Percentiles rank a stretch among this genome's conserved stretches.
Conservation (phyloP, 2,113 vertebrate species). For the Aspidoscelis tigris region DNA sequence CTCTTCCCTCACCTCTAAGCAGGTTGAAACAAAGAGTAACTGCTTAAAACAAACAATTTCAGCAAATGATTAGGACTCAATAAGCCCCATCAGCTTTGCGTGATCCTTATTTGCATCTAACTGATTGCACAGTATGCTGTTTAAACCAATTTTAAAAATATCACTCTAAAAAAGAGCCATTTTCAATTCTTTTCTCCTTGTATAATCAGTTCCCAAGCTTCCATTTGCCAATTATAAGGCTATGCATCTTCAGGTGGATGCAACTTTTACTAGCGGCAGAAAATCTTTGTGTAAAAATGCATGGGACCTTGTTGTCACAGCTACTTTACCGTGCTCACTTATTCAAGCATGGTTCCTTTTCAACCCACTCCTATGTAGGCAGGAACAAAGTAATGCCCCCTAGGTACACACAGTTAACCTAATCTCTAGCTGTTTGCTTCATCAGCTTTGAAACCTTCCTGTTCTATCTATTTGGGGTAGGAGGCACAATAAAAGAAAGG, state of each 20-base stretch:
- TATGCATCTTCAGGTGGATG: background rate
- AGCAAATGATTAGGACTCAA: background rate
- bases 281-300: background rate
- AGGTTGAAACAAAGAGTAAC: background rate
- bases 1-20: background rate
- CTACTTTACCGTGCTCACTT: background rate
- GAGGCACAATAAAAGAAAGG: background rate
- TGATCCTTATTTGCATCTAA: background rate
- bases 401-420: background rate
- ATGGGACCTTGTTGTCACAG: no score
- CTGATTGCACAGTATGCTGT: background rate
- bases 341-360: background rate
- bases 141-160: background rate
- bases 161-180: background rate
- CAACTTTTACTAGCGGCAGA: background rate
- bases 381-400: background rate
- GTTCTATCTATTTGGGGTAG: background rate
- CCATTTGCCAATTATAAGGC: background rate
- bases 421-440: background rate
- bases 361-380: background rate
- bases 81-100: background rate
- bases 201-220: background rate
- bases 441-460: background rate
- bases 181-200: background rate
- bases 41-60: background rate